Percentiles rank a stretch among this genome's conserved stretches.
These are phyloP conservation scores for Crossaster papposus DNA, from an alignment of 53 echinoderm and acorn worm species.

Conservation along the genomic window DNA sequence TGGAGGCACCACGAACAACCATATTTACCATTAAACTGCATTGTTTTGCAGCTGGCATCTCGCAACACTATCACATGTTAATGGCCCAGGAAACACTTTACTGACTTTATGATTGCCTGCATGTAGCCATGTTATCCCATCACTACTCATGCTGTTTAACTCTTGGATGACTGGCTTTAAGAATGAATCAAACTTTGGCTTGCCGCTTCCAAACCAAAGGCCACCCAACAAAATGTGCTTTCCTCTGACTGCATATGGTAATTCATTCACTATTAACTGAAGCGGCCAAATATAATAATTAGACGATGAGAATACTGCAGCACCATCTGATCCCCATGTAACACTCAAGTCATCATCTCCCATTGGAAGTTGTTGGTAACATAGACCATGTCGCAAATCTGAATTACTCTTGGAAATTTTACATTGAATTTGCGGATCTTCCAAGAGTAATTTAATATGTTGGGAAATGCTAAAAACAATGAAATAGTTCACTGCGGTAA, in stretches of 20 bases:
- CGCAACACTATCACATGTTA: too few relatives aligned
- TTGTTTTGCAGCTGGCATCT: too few relatives aligned
- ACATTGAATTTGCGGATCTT: conserved; percentile 5
- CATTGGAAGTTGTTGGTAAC: conserved; percentile 33
- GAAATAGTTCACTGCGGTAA: conserved; percentile 15
- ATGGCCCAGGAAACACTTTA: too few relatives aligned
- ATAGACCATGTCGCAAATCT: not conserved
- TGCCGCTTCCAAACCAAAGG: conserved; percentile 63
- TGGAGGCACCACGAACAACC: too few relatives aligned
- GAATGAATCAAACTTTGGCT: conserved; percentile 57
- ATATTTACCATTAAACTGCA: too few relatives aligned
- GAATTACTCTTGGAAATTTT: not conserved
- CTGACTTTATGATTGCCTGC: too few relatives aligned
- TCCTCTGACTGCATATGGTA: conserved; percentile 35
- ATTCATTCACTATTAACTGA: conserved; percentile 31
- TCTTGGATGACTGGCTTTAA: conserved; percentile 67
- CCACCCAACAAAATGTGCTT: conserved; percentile 57
- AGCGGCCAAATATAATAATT: conserved; percentile 35
- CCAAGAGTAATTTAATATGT: conserved; percentile 13
- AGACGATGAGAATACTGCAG: conserved; percentile 37
- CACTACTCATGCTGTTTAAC: conserved; percentile 42
- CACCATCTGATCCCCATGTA: conserved; percentile 44
- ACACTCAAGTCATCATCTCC: conserved; percentile 25
- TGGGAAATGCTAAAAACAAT: conserved; percentile 2
- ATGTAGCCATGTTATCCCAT: conserved; percentile 46